phyloP scores from a whole-genome alignment of 2,888 invertebrate genomes.

The Lithosia quadra region DNA sequence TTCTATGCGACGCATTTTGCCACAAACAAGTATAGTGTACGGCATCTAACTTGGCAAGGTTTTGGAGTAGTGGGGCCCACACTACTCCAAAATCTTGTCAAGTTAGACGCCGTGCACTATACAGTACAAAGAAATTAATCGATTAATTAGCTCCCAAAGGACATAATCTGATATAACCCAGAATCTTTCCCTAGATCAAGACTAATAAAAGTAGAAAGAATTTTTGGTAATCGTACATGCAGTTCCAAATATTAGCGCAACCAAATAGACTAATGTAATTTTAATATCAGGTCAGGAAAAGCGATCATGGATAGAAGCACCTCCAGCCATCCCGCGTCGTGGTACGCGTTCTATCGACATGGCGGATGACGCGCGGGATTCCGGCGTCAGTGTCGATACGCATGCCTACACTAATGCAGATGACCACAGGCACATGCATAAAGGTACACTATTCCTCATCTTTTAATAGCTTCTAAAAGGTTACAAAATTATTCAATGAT shows the following conservation, averaged over 20 bases:
- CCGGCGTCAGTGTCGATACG: conserved; percentile 77
- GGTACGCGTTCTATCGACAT: conserved; percentile 75
- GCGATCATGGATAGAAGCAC: conserved; percentile 63
- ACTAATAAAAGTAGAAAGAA: too few relatives aligned
- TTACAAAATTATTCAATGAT: background rate
- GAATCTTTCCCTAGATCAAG: too few relatives aligned
- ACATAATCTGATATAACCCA: too few relatives aligned
- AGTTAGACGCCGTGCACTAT: too few relatives aligned
- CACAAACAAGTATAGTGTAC: too few relatives aligned
- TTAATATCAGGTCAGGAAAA: conserved; percentile 53
- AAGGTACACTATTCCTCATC: conserved; percentile 49
- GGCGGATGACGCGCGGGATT: conserved; percentile 78
- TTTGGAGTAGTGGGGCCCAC: too few relatives aligned
- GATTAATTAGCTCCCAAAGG: background rate
- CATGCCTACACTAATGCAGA: conserved; percentile 77
- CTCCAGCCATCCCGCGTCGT: conserved; percentile 76
- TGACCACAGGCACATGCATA: conserved; percentile 64
- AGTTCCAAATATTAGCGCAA: too few relatives aligned
- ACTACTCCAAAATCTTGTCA: too few relatives aligned
- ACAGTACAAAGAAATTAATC: background rate
- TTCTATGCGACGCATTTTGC: too few relatives aligned
- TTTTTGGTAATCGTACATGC: too few relatives aligned
- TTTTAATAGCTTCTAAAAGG: background rate
- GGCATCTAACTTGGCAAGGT: too few relatives aligned
- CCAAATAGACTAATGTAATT: background rate